Evolutionary conservation across 2,113 vertebrate species (phyloP).

Genomic region (Takifugu flavidus): DNA sequence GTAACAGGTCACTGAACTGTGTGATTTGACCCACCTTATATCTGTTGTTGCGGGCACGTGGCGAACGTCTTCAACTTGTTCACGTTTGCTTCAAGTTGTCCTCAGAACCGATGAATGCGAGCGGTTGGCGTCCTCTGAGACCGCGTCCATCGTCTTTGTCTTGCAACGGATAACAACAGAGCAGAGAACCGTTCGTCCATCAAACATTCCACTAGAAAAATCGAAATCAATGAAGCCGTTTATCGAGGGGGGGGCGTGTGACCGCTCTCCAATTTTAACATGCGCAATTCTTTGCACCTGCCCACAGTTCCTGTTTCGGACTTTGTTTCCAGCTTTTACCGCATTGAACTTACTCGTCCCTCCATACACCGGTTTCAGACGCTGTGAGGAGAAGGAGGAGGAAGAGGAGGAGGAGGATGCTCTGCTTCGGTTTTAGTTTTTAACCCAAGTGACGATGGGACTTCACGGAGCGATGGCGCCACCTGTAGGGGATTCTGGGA

Average conservation of each 20-base stretch:
- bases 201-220: constrained; percentile 22
- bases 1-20: background rate
- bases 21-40: too few relatives aligned
- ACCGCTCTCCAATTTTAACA: background rate
- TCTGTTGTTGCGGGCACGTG: background rate
- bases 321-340: background rate
- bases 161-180: constrained; percentile 12
- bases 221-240: background rate
- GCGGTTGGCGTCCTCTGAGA: constrained; percentile 10
- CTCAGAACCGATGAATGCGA: background rate
- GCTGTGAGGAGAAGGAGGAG: too few relatives aligned
- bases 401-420: too few relatives aligned
- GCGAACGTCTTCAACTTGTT: rapidly evolving
- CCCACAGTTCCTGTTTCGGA: background rate
- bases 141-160: constrained; percentile 47
- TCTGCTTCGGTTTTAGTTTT: background rate
- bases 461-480: constrained; percentile 23
- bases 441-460: background rate
- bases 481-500: constrained; percentile 42
- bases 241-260: background rate
- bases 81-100: background rate
- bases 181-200: constrained; percentile 19
- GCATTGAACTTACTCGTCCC: constrained; percentile 27
- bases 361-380: constrained; percentile 12
- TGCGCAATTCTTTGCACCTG: background rate